phyloP scores from a whole-genome alignment of 2,113 vertebrate species.

The Glaucomys volans region DNA sequence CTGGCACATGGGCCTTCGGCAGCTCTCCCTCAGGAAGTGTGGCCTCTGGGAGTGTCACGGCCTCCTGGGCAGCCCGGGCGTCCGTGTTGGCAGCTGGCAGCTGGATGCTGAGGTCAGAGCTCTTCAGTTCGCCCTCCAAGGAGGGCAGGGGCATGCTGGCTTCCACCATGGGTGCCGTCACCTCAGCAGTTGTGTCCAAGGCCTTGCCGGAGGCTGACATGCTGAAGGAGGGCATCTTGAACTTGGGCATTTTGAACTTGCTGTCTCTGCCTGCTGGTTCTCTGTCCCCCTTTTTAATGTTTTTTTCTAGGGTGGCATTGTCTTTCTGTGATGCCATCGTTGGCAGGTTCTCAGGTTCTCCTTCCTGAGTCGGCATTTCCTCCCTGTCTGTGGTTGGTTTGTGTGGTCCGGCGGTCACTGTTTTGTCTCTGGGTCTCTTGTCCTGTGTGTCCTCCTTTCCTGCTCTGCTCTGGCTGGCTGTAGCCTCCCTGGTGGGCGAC shows the following conservation, averaged over 20 bases:
- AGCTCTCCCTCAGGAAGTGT: fast-evolving
- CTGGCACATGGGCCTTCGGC: too few species aligned
- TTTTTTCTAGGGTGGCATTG: fast-evolving
- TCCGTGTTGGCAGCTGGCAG: fast-evolving
- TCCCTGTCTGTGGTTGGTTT: fast-evolving
- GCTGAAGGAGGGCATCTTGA: conserved; percentile 23
- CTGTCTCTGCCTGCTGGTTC: not conserved
- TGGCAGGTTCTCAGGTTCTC: too few species aligned
- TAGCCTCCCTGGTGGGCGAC: fast-evolving
- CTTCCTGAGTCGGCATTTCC: too few species aligned
- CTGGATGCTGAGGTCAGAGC: not conserved
- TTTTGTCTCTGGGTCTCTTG: too few species aligned
- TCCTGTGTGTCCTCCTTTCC: not conserved
- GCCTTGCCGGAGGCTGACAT: conserved; percentile 48
- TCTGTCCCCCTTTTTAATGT: not conserved
- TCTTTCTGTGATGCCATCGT: not conserved
- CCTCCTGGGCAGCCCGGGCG: not conserved
- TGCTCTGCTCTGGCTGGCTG: not conserved
- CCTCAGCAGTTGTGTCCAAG: fast-evolving
- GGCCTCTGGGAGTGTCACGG: fast-evolving
- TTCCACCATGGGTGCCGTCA: fast-evolving
- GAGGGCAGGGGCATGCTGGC: not conserved
- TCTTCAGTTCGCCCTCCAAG: not conserved
- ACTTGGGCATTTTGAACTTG: conserved; percentile 52
- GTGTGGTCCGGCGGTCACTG: fast-evolving